These are phyloP conservation scores for Monodelphis domestica DNA, from an alignment of 2,797 vertebrate genomes.

Conservation along the genomic window DNA sequence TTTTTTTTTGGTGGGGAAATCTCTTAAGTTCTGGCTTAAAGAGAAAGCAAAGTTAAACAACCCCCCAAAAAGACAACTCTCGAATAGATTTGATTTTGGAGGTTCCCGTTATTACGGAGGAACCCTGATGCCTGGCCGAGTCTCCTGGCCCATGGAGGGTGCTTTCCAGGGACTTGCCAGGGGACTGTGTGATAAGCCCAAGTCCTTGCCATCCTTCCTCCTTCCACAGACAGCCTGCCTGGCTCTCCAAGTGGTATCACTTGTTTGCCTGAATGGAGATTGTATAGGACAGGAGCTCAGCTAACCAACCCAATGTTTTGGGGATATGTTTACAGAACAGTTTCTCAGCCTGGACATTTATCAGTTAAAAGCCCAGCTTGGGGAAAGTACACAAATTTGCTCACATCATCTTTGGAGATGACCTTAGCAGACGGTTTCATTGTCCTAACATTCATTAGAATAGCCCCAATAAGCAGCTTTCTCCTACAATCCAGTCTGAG, in stretches of 20 bases:
- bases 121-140: not conserved
- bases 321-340: not conserved
- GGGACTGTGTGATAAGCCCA: not conserved
- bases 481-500: not conserved
- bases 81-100: not conserved
- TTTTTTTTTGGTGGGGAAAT: conserved; percentile 6
- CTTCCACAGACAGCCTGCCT: not conserved
- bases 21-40: conserved; percentile 3
- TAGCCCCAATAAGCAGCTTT: not conserved
- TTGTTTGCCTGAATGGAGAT: not conserved
- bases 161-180: not conserved
- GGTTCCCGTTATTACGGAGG: not conserved
- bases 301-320: not conserved
- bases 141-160: not conserved
- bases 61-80: not conserved
- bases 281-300: not conserved
- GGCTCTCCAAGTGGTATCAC: not conserved
- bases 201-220: not conserved
- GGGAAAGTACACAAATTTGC: not conserved
- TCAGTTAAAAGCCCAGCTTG: conserved; percentile 1
- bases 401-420: not conserved
- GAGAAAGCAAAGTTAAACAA: conserved; percentile 19
- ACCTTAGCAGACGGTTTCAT: not conserved
- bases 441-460: conserved; percentile 21
- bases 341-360: not conserved